Percentiles rank a stretch among this genome's conserved stretches.
phyloP scores from a whole-genome alignment of 2,888 invertebrate species.

The Oscheius sp. region DNA sequence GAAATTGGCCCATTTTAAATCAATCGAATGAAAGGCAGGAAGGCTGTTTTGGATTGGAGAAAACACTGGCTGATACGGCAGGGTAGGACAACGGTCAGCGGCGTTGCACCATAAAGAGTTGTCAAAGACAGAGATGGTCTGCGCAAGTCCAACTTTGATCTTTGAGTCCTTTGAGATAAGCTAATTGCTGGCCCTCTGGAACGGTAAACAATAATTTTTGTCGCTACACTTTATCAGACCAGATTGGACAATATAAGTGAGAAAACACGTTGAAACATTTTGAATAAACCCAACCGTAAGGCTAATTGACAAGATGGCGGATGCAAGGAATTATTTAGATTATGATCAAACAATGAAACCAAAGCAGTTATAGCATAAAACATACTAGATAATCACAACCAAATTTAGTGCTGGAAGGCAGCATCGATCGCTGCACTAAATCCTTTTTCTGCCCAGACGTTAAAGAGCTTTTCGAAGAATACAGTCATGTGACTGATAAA shows the following conservation, averaged over 20 bases:
- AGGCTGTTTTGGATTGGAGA: too few relatives aligned
- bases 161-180: background rate
- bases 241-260: slow-evolving; percentile 8
- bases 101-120: background rate
- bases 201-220: too few relatives aligned
- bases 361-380: background rate
- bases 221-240: background rate
- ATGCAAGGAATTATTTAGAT: background rate
- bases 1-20: slow-evolving; percentile 6
- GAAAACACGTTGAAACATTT: slow-evolving; percentile 2
- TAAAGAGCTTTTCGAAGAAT: slow-evolving; percentile 6
- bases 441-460: slow-evolving; percentile 21
- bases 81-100: background rate
- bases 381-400: background rate
- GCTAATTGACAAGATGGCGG: slow-evolving; percentile 7
- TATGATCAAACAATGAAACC: background rate
- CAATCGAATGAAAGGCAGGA: background rate
- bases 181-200: too few relatives aligned
- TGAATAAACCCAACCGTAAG: too few relatives aligned
- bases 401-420: slow-evolving; percentile 6
- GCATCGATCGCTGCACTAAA: slow-evolving; percentile 18
- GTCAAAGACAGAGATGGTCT: background rate
- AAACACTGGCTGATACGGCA: background rate
- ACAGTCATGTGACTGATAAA: slow-evolving; percentile 4
- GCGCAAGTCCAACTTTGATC: background rate